phyloP scores from a whole-genome alignment of 2,888 invertebrate genomes.

The Trisateles emortualis region DNA sequence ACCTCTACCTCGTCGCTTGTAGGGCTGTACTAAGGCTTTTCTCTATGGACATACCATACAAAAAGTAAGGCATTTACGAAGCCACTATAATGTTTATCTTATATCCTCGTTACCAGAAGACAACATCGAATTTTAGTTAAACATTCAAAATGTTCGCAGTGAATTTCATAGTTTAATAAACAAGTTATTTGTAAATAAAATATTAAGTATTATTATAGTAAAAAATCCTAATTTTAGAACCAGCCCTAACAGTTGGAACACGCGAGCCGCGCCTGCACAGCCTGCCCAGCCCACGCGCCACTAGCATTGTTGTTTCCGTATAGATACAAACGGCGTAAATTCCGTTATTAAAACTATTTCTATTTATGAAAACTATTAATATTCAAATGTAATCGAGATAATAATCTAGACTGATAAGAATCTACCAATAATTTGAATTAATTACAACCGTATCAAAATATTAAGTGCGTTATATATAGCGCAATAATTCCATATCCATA shows the following conservation, averaged over 20 bases:
- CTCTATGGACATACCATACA: background rate
- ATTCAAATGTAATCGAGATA: background rate
- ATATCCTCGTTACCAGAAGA: no score
- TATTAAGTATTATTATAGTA: no score
- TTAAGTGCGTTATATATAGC: slow-evolving; percentile 23
- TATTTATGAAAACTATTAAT: background rate
- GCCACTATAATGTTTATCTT: background rate
- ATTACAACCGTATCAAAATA: slow-evolving; percentile 17
- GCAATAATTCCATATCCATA: slow-evolving; percentile 18
- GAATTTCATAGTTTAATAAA: no score
- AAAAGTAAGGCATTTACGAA: background rate
- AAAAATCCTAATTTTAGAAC: background rate
- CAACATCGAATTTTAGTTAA: no score
- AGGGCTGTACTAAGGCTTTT: slow-evolving; percentile 35
- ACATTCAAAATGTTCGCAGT: no score
- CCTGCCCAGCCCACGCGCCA: slow-evolving; percentile 58
- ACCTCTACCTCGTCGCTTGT: slow-evolving; percentile 53
- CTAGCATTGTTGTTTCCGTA: slow-evolving; percentile 53
- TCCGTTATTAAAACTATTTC: slow-evolving; percentile 41
- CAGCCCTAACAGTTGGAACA: slow-evolving; percentile 51
- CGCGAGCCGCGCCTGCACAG: slow-evolving; percentile 54
- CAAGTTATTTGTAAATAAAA: no score
- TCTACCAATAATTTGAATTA: background rate
- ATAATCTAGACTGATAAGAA: background rate
- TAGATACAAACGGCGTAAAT: slow-evolving; percentile 44